phyloP scores from a whole-genome alignment of 2,888 invertebrate species.

The Nebria brevicollis region DNA sequence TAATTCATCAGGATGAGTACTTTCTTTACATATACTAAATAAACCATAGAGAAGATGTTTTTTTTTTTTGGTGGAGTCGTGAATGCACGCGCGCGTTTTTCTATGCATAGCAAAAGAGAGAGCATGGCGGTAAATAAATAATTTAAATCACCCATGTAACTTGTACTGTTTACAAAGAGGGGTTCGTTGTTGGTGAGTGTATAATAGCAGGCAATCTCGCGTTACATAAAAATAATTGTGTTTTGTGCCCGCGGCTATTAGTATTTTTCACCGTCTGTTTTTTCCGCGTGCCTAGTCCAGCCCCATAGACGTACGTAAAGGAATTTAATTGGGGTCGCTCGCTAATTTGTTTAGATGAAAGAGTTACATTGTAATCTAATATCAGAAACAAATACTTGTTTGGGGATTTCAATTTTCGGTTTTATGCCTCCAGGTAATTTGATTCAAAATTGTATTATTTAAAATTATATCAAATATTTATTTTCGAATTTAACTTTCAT shows the following conservation, averaged over 20 bases:
- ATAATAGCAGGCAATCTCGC: conserved; percentile 31
- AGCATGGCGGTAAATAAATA: conserved; percentile 7
- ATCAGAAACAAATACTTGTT: not conserved
- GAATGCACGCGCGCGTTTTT: not conserved
- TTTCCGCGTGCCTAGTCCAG: not conserved
- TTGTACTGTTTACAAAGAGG: conserved; percentile 17
- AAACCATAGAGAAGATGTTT: not conserved
- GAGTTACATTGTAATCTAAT: not conserved
- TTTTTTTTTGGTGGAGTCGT: not conserved
- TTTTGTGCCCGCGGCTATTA: conserved; percentile 29
- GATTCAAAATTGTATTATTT: not conserved
- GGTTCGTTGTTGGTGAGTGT: conserved; percentile 1
- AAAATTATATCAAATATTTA: no score
- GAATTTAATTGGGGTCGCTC: not conserved
- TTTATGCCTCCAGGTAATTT: not conserved
- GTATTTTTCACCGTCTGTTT: conserved; percentile 30
- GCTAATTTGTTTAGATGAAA: conserved; percentile 2
- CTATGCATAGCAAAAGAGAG: conserved; percentile 12
- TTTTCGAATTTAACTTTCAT: no score
- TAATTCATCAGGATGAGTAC: not conserved
- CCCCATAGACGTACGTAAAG: not conserved
- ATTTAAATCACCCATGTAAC: conserved; percentile 11
- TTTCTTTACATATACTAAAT: not conserved
- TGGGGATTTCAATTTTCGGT: not conserved
- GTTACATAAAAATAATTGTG: conserved; percentile 33